Evolutionary conservation across 2,797 vertebrate species (phyloP), one percentile per base, ranked within the genome.

Genomic region (Uromys caudimaculatus): DNA sequence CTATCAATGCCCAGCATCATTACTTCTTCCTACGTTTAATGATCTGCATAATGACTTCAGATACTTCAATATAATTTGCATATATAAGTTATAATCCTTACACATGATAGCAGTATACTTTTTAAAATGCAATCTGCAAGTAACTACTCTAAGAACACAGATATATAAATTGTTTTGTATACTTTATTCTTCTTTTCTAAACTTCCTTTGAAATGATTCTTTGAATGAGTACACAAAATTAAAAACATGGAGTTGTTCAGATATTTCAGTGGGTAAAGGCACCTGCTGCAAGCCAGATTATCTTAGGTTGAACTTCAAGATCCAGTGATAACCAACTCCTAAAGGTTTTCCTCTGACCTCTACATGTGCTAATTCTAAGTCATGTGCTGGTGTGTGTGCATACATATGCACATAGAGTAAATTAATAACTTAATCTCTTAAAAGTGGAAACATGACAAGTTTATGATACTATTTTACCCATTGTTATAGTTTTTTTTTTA

Each of bases 351-450:
- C 17, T 85, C 11, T 50, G 17, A 13, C 16, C 17, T 13, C 12
- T 21, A 50, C 19, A 52, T 35, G 19, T n/a, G n/a, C n/a, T n/a
- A n/a, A 19, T 0, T 5, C 29, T 13, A 47, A 44, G 16, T 0
- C 27, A 62, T 32, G 29, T 47, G 13, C 24, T 9, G 29, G 9
- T 11, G 27, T 2, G 41, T n/a, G 41, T 69, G 6, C 19, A 32
- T 52, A 12, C 1, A 27, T 6, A 24, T 8, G 13, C 3, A 27
- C n/a, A 52, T 69, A 52, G 19, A 14, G 14, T 52, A 52, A 9
- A 64, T 47, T 14, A 64, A 64, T 35, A 47, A 21, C 38, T 29
- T 83, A 64, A 52, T 47, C 17, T 32, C 23, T 47, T 47, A 69
- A 14, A 47, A 38, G 35, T 27, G 2, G 29, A 89, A 81, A 78